These are phyloP conservation scores for Elaphurus davidianus DNA, from an alignment of 2,113 vertebrate species.

Conservation along the genomic window DNA sequence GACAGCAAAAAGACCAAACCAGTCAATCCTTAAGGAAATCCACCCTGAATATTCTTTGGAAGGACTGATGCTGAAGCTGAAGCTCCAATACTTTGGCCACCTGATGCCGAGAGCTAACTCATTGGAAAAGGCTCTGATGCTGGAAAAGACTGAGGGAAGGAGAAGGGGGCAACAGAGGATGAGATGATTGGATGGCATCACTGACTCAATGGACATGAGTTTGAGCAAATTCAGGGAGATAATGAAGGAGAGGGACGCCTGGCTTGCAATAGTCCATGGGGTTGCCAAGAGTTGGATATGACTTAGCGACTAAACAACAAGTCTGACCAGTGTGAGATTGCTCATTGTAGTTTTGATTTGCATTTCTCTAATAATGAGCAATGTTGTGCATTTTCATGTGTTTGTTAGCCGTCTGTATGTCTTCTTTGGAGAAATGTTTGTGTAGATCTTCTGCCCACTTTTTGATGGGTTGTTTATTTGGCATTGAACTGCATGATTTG, in stretches of 20 bases:
- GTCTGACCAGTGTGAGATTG: neutral
- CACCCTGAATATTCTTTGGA: neutral
- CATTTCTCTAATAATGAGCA: neutral
- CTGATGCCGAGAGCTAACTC: neutral
- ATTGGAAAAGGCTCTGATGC: neutral
- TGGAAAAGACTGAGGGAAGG: neutral
- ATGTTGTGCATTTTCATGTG: neutral
- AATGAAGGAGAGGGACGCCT: neutral
- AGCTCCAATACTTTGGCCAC: neutral
- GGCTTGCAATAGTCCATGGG: neutral
- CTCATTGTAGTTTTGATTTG: neutral
- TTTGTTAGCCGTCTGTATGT: neutral
- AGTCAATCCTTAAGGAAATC: neutral
- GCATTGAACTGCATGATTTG: neutral
- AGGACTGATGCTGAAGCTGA: neutral
- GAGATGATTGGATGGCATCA: neutral
- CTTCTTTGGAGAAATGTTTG: neutral
- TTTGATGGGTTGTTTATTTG: neutral
- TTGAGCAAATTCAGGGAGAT: neutral
- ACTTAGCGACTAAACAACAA: neutral
- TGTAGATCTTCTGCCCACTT: neutral
- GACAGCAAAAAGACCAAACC: neutral
- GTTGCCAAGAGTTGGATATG: neutral
- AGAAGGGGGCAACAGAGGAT: neutral
- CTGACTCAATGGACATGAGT: neutral